These are phyloP conservation scores for Benthosema pterotum DNA, from an alignment of 2,797 vertebrate genomes.

Conservation along the genomic window DNA sequence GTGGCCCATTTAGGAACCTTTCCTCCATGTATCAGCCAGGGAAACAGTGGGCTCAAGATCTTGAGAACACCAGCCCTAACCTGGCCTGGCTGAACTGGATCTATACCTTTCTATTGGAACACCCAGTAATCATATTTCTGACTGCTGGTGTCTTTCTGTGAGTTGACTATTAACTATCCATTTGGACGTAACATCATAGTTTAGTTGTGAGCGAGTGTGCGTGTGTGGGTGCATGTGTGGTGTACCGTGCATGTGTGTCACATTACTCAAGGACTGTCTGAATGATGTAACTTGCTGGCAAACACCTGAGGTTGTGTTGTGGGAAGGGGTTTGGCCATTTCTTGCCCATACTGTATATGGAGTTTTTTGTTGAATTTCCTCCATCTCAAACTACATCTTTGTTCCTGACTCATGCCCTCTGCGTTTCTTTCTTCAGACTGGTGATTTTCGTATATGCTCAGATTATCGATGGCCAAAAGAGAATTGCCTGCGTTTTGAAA, in stretches of 20 bases:
- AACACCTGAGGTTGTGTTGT: too few species aligned
- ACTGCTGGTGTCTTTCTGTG: conserved; percentile 78
- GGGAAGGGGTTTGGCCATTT: too few species aligned
- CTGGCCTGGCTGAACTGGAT: conserved; percentile 78
- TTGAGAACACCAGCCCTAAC: conserved; percentile 59
- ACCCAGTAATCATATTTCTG: conserved; percentile 79
- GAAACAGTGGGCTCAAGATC: conserved; percentile 65
- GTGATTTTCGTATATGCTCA: conserved; percentile 86
- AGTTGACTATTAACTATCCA: conserved; percentile 45
- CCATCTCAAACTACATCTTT: too few species aligned
- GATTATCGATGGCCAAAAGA: conserved; percentile 83
- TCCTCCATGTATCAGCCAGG: conserved; percentile 79
- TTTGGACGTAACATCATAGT: too few species aligned
- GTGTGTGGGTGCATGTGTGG: too few species aligned
- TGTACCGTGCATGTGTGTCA: too few species aligned
- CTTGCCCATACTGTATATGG: too few species aligned
- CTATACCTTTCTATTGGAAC: conserved; percentile 78
- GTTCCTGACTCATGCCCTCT: too few species aligned
- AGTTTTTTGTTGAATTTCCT: too few species aligned
- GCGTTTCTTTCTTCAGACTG: conserved; percentile 68
- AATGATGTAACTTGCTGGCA: too few species aligned
- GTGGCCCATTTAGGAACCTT: conserved; percentile 86
- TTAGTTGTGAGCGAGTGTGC: too few species aligned
- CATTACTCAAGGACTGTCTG: too few species aligned
- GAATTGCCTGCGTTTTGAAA: conserved; percentile 79